phyloP scores from a whole-genome alignment of 2,888 invertebrate genomes.

The Lycia hirtaria region DNA sequence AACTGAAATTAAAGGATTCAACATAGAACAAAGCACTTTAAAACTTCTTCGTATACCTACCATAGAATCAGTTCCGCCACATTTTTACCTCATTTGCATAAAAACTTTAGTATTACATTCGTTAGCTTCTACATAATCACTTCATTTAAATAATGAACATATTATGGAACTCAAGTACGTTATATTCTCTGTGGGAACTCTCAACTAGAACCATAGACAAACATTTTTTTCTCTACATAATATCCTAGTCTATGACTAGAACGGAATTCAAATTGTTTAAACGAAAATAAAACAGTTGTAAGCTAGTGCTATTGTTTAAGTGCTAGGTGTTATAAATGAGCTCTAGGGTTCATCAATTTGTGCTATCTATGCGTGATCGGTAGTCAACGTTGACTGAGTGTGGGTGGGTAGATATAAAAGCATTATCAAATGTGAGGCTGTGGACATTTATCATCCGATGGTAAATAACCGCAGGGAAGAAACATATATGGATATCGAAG shows the following conservation, averaged over 20 bases:
- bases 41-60: neutral
- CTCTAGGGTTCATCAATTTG: slow-evolving; percentile 35
- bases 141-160: slow-evolving; percentile 13
- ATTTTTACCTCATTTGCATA: slow-evolving; percentile 15
- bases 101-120: slow-evolving; percentile 13
- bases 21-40: neutral
- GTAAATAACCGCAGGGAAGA: slow-evolving; percentile 5
- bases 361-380: slow-evolving; percentile 32
- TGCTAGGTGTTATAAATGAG: slow-evolving; percentile 1
- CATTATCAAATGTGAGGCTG: slow-evolving; percentile 14
- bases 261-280: slow-evolving; percentile 19
- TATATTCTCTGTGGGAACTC: too few relatives aligned
- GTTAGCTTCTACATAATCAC: slow-evolving; percentile 12
- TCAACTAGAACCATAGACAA: too few relatives aligned
- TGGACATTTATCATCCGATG: slow-evolving; percentile 16
- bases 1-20: neutral
- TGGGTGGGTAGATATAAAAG: slow-evolving; percentile 26
- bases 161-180: slow-evolving; percentile 6
- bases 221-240: too few relatives aligned
- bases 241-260: too few relatives aligned
- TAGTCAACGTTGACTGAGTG: slow-evolving; percentile 31
- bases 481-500: neutral
- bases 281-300: slow-evolving; percentile 18
- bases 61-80: slow-evolving; percentile 12
- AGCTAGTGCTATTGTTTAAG: slow-evolving; percentile 18